phyloP scores from a whole-genome alignment of 2,888 invertebrate genomes.

The Melangyna quadrimaculata region DNA sequence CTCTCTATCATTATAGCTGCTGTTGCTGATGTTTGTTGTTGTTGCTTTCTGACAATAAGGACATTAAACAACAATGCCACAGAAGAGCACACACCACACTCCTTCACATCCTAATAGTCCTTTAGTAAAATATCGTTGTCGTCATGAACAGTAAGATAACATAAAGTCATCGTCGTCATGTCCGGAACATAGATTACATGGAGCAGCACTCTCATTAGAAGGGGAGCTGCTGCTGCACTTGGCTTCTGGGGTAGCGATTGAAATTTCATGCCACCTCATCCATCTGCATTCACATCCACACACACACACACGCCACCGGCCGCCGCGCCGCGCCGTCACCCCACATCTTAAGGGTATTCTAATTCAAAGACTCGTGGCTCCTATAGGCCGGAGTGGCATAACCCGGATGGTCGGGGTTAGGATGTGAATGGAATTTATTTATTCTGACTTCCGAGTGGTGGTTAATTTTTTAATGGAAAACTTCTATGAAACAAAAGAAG shows the following conservation, averaged over 20 bases:
- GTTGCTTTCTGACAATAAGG: conserved; percentile 37
- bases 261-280: neutral
- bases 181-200: conserved; percentile 60
- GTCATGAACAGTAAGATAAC: conserved; percentile 57
- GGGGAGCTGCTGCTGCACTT: neutral
- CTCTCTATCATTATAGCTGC: conserved; percentile 44
- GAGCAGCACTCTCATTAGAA: conserved; percentile 42
- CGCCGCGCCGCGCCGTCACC: too few relatives aligned
- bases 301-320: neutral
- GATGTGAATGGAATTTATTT: conserved; percentile 53
- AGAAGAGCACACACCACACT: conserved; percentile 2
- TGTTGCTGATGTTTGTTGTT: neutral
- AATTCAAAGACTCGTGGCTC: conserved; percentile 3
- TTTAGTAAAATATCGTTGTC: too few relatives aligned
- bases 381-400: neutral
- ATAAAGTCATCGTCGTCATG: conserved; percentile 65
- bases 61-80: conserved; percentile 55
- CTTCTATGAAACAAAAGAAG: conserved; percentile 41
- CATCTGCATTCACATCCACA: neutral
- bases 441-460: conserved; percentile 58
- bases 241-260: conserved; percentile 10
- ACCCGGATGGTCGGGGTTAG: neutral
- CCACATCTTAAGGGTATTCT: neutral
- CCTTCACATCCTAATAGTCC: conserved; percentile 38
- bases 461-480: conserved; percentile 71